Base-by-base conservation (phyloP, 2,113 vertebrate species). In the Neogobius melanostomus region DNA sequence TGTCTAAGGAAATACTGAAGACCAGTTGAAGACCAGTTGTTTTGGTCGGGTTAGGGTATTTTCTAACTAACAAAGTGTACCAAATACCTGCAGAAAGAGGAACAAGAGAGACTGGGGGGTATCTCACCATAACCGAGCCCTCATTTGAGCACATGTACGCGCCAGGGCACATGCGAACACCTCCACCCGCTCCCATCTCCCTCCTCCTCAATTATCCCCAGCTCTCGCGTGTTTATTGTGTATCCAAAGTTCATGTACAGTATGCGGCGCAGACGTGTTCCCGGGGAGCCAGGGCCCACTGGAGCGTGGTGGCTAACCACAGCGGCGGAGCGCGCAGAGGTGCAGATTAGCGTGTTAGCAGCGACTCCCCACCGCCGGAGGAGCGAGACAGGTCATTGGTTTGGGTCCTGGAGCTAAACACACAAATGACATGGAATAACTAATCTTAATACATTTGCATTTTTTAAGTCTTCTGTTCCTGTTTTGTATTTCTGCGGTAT, bases 151-250 rank as follows among this genome's bases (percentile, higher is more conserved):
- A 36, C 28, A 36, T 36, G 28, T 36, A 36, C 28, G 28, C 28
- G 28, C 28, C 28, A 36, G 3, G 10, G 14, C 11, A 42, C 11
- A 42, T 12, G 2, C 7, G 92, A 92, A 93, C 92, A 93, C 91
- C 89, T 78, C 69, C 51, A 51, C 76, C 70, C 51, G 21, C 72
- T 50, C 57, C 66, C 73, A 61, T 71, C 76, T 87, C 78, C 62
- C 85, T 87, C 62, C 69, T 85, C 93, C 95, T 95, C 95, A 96
- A 97, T 98, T 96, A 98, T 95, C 95, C 95, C 89, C 93, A 95
- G 93, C 94, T 94, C 93, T 94, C 94, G 51, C 44, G 82, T 94
- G 93, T 94, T 95, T 95, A 95, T 94, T 97, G 95, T 96, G 95
- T 95, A 94, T 95, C 93, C 93, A 93, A 94, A 95, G 94, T 95